Conservation (phyloP, 2,797 vertebrate genomes). For the Emydoidea blandingii region DNA sequence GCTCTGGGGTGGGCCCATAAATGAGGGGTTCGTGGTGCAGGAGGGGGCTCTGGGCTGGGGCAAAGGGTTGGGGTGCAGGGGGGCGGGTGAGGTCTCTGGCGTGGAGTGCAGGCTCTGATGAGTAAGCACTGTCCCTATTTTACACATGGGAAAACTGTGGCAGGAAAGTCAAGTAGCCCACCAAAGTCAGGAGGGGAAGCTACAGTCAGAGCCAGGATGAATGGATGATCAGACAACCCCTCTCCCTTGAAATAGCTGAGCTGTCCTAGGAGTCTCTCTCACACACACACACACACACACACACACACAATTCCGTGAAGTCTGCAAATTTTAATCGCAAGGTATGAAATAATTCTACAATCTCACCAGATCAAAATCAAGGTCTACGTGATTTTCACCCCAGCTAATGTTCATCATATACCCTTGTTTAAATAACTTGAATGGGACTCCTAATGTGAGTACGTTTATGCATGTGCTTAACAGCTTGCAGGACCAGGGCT, state of each 20-base stretch:
- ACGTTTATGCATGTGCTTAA: no score
- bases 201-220: neutral
- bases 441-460: neutral
- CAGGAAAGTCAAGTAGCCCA: neutral
- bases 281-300: no score
- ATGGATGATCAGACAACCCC: neutral
- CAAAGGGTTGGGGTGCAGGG: no score
- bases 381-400: neutral
- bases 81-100: no score
- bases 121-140: neutral
- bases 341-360: conserved; percentile 5
- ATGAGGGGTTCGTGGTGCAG: no score
- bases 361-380: conserved; percentile 34
- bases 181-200: neutral
- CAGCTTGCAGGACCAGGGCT: no score
- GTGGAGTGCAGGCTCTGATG: neutral
- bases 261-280: no score
- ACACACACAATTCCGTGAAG: neutral
- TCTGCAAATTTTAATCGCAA: conserved; percentile 10
- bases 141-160: neutral
- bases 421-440: neutral
- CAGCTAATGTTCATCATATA: neutral
- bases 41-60: no score
- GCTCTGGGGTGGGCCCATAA: no score
- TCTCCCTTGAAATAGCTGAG: no score